These are phyloP conservation scores for Hypocryptadius cinnamomeus DNA, from an alignment of 2,113 vertebrate species.

Conservation along the genomic window DNA sequence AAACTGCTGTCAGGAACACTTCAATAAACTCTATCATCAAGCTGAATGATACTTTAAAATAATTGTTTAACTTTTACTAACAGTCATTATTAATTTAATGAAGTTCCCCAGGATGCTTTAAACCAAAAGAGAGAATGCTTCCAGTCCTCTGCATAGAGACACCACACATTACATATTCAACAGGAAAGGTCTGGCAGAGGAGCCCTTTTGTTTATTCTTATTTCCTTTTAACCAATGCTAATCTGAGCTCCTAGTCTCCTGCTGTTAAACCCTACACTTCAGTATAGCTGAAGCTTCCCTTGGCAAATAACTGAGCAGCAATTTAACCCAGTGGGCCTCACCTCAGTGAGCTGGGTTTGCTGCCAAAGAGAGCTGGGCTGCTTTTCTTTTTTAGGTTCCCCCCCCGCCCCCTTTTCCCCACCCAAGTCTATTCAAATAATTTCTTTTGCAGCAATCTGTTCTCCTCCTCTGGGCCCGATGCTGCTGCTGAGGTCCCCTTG, in stretches of 20 bases:
- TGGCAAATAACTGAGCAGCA: background rate
- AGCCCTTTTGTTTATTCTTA: background rate
- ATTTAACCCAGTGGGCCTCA: background rate
- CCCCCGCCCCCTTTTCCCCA: background rate
- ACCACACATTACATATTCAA: background rate
- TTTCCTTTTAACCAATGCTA: background rate
- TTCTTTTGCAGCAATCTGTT: background rate
- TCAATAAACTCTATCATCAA: background rate
- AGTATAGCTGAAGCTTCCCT: background rate
- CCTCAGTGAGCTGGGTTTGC: background rate
- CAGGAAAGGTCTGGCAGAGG: background rate
- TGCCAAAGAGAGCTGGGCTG: background rate
- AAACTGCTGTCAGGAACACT: background rate
- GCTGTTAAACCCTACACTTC: background rate
- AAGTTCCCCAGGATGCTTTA: background rate
- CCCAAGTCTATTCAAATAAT: background rate
- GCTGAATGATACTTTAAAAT: background rate
- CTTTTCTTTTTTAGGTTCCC: background rate
- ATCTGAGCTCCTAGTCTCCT: background rate
- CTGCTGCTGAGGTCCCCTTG: background rate
- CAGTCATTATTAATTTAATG: background rate
- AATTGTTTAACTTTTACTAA: background rate
- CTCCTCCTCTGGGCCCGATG: background rate
- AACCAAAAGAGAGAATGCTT: background rate
- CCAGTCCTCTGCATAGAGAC: background rate